phyloP scores from a whole-genome alignment of 2,113 vertebrate species.

The Eclectus roratus region DNA sequence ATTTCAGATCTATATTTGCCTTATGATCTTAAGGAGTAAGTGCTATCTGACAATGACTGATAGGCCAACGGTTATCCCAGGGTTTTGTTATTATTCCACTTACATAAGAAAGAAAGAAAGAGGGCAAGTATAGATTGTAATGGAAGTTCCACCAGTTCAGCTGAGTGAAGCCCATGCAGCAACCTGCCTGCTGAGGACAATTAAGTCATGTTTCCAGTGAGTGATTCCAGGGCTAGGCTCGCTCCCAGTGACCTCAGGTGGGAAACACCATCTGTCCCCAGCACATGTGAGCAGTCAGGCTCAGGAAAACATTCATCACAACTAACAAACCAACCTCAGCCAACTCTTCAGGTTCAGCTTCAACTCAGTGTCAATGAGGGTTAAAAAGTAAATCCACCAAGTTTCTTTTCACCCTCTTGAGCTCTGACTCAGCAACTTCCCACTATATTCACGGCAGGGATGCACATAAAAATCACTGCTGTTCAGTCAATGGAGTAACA shows the following conservation, averaged over 20 bases:
- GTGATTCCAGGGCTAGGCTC: neutral
- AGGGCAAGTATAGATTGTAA: neutral
- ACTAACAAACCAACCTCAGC: neutral
- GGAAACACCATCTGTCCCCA: neutral
- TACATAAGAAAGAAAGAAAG: neutral
- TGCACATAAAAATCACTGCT: too few relatives aligned
- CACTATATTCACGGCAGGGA: fast-evolving
- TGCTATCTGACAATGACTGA: neutral
- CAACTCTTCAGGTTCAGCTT: neutral
- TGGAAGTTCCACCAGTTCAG: neutral
- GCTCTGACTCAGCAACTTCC: neutral
- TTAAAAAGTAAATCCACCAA: neutral
- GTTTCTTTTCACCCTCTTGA: neutral
- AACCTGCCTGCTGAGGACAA: neutral
- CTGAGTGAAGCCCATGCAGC: neutral
- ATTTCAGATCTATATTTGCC: neutral
- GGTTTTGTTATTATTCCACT: neutral
- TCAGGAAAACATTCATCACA: neutral
- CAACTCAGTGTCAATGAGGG: neutral
- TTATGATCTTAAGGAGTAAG: neutral
- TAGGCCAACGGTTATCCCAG: neutral
- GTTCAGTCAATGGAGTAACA: neutral
- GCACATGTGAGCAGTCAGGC: fast-evolving
- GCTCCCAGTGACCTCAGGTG: neutral
- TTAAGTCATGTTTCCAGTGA: neutral